These are phyloP conservation scores for Sapayoa aenigma DNA, from an alignment of 2,113 vertebrate genomes.

Conservation along the genomic window DNA sequence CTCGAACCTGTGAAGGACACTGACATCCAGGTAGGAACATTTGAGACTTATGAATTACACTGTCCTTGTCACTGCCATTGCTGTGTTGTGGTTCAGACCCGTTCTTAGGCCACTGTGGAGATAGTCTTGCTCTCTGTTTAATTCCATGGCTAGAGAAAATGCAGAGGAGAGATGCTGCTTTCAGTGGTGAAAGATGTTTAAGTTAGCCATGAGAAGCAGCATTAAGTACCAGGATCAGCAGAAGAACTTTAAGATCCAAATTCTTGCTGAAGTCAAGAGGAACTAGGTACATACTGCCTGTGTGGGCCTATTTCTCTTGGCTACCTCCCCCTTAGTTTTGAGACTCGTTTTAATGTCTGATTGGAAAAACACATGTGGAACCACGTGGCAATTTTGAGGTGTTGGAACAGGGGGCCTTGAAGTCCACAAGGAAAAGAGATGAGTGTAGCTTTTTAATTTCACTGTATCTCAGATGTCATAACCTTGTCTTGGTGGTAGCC, in stretches of 20 bases:
- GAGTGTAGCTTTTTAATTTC: not conserved
- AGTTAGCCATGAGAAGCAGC: not conserved
- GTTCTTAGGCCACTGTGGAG: not conserved
- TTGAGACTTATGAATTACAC: not conserved
- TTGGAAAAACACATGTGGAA: not conserved
- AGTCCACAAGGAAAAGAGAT: not conserved
- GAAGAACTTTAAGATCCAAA: not conserved
- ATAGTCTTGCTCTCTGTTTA: not conserved
- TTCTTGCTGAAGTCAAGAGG: not conserved
- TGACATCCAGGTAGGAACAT: slow-evolving; percentile 89
- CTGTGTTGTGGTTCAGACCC: not conserved
- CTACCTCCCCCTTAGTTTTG: not conserved
- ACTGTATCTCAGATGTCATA: not conserved
- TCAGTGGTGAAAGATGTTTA: not conserved
- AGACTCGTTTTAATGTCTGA: not conserved
- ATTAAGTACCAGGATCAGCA: not conserved
- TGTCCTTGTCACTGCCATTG: not conserved
- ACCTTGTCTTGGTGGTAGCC: not conserved
- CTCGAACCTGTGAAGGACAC: slow-evolving; percentile 97
- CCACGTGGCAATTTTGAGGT: not conserved
- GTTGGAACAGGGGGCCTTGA: not conserved
- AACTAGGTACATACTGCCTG: not conserved
- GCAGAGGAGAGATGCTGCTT: not conserved
- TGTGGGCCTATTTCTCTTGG: not conserved
- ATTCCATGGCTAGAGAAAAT: not conserved